Evolutionary conservation across 2,888 invertebrate genomes (phyloP), one percentile per base, ranked within the genome.

Genomic region (Helicoverpa assulta): DNA sequence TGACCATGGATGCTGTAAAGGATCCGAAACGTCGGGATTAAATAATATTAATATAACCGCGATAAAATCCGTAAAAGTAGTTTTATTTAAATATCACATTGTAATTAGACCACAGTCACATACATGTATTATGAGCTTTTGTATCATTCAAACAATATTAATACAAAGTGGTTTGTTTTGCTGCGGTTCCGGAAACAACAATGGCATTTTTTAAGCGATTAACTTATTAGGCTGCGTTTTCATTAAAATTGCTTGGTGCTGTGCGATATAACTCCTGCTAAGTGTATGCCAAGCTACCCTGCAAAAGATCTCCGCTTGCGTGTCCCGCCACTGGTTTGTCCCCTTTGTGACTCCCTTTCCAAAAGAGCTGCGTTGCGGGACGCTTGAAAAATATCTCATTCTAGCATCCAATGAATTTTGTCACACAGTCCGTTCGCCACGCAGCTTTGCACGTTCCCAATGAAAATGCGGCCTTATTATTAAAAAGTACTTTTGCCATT

Each of bases 91-190:
- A 52, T 66, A 72, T 63, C 71, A 67, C 68, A 70, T 72, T 61
- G 62, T 69, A 58, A 66, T 54, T 62, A 65, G 59, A 73, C 55
- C 29, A 62, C 55, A 50, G 40, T 52, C 61, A 65, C 50, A 43
- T 26, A 14, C 19, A 40, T n/a, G 21, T 51, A 40, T 64, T 43
- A 61, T 50, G 26, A 43, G 33, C 29, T 21, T 47, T 67, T 52
- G 51, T 61, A 52, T 64, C 55, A 59, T 61, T 75, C 40, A 70
- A 65, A 63, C 60, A 37, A 62, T 26, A 61, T 75, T 76, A 76
- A 72, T 59, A 76, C 76, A 72, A 75, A 76, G 80, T 79, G 73
- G 73, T 79, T 65, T 66, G 40, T 56, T 61, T n/a, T 21, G 43
- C 52, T 56, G 62, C 53, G 29, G 18, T 71, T 67, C 63, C 67